Evolutionary conservation across 2,113 vertebrate species (phyloP), one percentile per base, ranked within the genome.

Genomic region (Azemiops feae): DNA sequence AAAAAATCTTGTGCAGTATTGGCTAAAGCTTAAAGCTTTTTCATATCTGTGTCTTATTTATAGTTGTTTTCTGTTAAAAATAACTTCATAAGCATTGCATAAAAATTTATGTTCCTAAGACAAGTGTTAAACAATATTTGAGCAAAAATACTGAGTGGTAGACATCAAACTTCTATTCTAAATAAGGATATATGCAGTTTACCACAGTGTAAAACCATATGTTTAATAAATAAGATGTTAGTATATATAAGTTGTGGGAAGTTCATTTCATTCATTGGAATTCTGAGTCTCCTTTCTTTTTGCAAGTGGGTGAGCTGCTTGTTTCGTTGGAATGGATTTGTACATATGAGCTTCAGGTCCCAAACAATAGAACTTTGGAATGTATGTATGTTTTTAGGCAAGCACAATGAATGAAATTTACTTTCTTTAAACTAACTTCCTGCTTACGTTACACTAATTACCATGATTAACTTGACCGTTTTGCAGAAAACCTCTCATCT

Each of bases 401-500:
- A 11, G 2, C 94, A 6, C 18, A 34, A 45, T 93, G 16, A 16
- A 74, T 85, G 22, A 57, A 54, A 25, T 34, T 20, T 43, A 43
- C 34, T 39, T 39, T 57, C 10, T 58, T 12, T 57, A 55, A 89
- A 39, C 18, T 89, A 39, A 12, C n/a, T 94, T 64, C 45, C 20
- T 12, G 91, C 39, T 88, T 74, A 55, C 43, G 81, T 47, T 43
- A 30, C n/a, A 89, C n/a, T 20, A 34, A 20, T 90, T 54, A 30
- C 18, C 5, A n/a, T 97, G 64, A 96, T 96, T 93, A 90, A 95
- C 64, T 39, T 97, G 97, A 97, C 96, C 97, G 96, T 96, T 85
- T 91, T 98, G 95, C 97, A 99, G 99, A 99, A 98, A 99, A 99
- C 97, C 98, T 99, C 97, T 98, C 99, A 91, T 99, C 99, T 96